A percentile compares a stretch with the other conserved stretches of the same genome.
Conservation (phyloP, 2,888 invertebrate genomes). For the Leptinotarsa haldemani region DNA sequence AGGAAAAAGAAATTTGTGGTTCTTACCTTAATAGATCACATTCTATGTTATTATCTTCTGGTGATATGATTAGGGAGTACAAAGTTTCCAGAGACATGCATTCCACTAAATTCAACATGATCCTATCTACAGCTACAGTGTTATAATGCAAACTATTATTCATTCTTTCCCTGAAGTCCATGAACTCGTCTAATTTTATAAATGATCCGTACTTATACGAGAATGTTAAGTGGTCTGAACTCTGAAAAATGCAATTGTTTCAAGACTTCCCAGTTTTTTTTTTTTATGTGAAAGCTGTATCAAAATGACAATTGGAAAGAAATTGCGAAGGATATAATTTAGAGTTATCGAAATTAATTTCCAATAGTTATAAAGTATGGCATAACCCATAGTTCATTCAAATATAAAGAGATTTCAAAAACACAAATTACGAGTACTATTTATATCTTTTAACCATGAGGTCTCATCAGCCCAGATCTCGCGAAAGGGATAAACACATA, state of each 20-base stretch:
- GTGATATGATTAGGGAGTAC: conserved; percentile 71
- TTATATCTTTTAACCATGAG: too few species aligned
- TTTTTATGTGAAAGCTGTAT: too few species aligned
- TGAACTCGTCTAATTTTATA: conserved; percentile 90
- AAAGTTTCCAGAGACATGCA: conserved; percentile 69
- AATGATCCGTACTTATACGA: conserved; percentile 96
- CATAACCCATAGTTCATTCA: too few species aligned
- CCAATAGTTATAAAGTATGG: too few species aligned
- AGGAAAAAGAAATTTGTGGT: background rate
- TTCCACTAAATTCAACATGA: conserved; percentile 76
- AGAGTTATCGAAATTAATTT: too few species aligned
- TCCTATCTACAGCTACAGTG: conserved; percentile 74
- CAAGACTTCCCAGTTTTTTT: background rate
- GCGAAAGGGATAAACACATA: too few species aligned
- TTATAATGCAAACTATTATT: conserved; percentile 85
- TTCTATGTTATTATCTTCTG: conserved; percentile 71
- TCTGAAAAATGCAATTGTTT: conserved; percentile 68
- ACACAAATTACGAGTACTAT: too few species aligned
- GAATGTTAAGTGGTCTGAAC: conserved; percentile 89
- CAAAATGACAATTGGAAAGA: too few species aligned
- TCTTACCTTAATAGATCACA: conserved; percentile 69
- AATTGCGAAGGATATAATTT: too few species aligned
- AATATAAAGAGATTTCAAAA: too few species aligned
- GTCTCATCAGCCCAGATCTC: too few species aligned
- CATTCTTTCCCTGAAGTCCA: conserved; percentile 83